Evolutionary conservation across 2,888 invertebrate species (phyloP).

Genomic region (Drosophila putrida): DNA sequence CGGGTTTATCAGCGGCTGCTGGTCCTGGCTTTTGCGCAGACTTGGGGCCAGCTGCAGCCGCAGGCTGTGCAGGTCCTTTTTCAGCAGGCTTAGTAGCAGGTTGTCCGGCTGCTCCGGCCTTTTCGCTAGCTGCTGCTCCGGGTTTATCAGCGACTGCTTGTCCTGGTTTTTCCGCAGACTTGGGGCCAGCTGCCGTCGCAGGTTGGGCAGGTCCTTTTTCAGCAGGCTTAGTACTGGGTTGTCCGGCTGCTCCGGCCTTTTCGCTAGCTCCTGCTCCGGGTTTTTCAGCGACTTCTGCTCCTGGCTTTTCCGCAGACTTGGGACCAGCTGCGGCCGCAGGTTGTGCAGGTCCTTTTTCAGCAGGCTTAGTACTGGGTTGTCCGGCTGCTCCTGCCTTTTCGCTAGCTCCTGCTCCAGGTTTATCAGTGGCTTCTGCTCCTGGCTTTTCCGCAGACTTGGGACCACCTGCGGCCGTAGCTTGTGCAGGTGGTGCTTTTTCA

Average conservation of each 20-base stretch:
- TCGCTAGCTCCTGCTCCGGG: conserved; percentile 6
- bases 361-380: conserved; percentile 1
- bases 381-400: neutral
- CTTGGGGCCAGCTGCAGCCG: neutral
- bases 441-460: conserved; percentile 2
- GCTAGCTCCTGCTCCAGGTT: neutral
- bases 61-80: neutral
- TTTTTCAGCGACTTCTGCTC: conserved; percentile 1
- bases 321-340: neutral
- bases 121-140: neutral
- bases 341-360: neutral
- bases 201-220: conserved; percentile 5
- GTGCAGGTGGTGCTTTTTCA: conserved; percentile 4
- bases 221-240: conserved; percentile 1
- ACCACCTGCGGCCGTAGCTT: neutral
- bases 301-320: neutral
- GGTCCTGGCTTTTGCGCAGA: neutral
- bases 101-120: neutral
- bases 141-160: neutral
- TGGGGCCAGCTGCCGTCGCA: conserved; percentile 4
- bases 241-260: neutral
- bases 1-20: neutral
- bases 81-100: conserved; percentile 7
- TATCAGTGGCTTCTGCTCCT: neutral
- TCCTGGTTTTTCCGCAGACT: too few relatives aligned